phyloP scores from a whole-genome alignment of 1,140 invertebrate species.

The Heliconius congener region DNA sequence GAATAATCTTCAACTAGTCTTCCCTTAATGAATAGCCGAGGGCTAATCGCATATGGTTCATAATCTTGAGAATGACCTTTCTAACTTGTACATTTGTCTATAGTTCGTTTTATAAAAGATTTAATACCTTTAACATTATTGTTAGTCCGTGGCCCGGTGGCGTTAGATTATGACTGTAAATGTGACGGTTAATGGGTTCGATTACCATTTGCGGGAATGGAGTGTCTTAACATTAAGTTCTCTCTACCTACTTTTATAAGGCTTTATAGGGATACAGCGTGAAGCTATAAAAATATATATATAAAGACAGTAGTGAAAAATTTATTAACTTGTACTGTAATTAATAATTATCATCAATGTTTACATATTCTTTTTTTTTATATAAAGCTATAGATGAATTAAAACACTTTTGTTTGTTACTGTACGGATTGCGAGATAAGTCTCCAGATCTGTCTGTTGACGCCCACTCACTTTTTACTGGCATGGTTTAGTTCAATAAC shows the following conservation, averaged over 20 bases:
- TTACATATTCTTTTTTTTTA: background rate
- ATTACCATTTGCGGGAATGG: background rate
- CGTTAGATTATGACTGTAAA: too few relatives aligned
- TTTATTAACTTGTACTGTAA: background rate
- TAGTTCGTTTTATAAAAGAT: background rate
- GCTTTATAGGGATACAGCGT: background rate
- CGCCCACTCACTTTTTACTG: conserved; percentile 4
- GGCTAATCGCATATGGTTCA: background rate
- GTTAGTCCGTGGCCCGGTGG: too few relatives aligned
- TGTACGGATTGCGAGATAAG: conserved; percentile 1
- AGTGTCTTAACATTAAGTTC: background rate
- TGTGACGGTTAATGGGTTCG: too few relatives aligned
- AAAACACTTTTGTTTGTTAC: background rate
- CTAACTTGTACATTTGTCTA: background rate
- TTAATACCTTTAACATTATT: too few relatives aligned
- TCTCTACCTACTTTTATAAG: background rate
- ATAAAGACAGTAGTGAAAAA: background rate
- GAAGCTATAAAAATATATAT: background rate
- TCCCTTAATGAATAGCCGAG: conserved; percentile 13
- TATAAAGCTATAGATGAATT: background rate
- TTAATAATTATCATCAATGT: background rate
- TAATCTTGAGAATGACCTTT: conserved; percentile 11
- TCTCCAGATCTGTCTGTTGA: background rate
- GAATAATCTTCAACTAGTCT: background rate
- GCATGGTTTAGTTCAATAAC: background rate